Evolutionary conservation across 2,797 vertebrate species (phyloP), one percentile per base, ranked within the genome.

Genomic region (Sebastes kiyomatsui): DNA sequence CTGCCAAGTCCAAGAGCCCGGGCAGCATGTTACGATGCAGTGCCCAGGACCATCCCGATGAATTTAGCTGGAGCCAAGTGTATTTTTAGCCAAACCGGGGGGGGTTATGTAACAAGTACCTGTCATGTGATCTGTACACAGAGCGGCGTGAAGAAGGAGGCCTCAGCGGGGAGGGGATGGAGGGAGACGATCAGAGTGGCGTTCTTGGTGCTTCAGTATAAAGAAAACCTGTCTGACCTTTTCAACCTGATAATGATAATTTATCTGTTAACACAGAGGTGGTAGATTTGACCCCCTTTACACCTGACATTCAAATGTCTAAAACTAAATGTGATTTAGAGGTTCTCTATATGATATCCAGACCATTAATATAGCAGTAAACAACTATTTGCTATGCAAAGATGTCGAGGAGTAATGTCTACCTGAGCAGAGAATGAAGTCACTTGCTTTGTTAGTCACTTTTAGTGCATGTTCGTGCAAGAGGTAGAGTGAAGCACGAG

Each of bases 21-120:
- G 66, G 72, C 54, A 14, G 80, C 79, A 71, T 74, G 76, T 75
- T 84, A 74, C 66, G 49, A 75, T 82, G 72, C 79, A 42, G 72
- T 55, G 80, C 75, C 70, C 60, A 23, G 73, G 77, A 89, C 85
- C 73, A 67, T 88, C 75, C 89, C 85, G 80, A 91, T 94, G 80
- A 92, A 90, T 94, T 91, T 87, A 89, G 88, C 91, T 84, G 79
- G 42, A 90, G 83, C 84, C 65, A 52, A 71, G 32, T 68, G 89
- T 95, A 96, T 96, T 96, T 96, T 95, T 96, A 96, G 93, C 84
- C 68, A 54, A 35, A 73, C 0, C 55, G 68, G 59, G 33, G 84
- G 70, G 59, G 33, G 84, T 96, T 96, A 94, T 93, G 88, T 94
- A 96, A 96, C 88, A 20, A 82, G 85, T 90, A 92, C 84, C 91